Evolutionary conservation across 2,888 invertebrate species (phyloP).

Genomic region (Heliconius ismenius): DNA sequence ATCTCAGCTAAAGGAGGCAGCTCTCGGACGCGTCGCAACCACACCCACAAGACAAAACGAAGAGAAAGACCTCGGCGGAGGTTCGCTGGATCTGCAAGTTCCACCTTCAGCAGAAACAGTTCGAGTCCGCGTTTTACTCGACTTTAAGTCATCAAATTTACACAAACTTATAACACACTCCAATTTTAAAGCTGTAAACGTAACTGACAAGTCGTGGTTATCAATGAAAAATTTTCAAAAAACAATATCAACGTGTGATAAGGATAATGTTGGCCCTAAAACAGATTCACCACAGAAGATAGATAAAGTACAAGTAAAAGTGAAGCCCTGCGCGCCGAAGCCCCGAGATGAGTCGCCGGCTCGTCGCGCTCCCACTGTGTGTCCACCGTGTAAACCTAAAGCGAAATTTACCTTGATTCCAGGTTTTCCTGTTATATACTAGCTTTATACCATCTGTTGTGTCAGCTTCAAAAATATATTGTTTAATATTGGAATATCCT

Average conservation of each 20-base stretch:
- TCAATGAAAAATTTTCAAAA: background rate
- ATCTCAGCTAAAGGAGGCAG: constrained; percentile 48
- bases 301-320: background rate
- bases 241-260: background rate
- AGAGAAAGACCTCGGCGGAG: constrained; percentile 34
- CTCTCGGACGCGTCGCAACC: constrained; percentile 51
- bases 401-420: constrained; percentile 6
- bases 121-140: constrained; percentile 43
- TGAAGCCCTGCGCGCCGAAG: background rate
- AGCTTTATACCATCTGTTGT: background rate
- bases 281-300: background rate
- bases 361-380: background rate
- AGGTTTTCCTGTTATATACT: background rate
- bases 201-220: background rate
- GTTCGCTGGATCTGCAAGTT: constrained; percentile 48
- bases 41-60: constrained; percentile 19
- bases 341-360: background rate
- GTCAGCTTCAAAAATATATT: background rate
- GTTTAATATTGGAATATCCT: background rate
- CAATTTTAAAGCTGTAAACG: background rate
- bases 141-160: constrained; percentile 7
- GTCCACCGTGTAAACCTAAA: constrained; percentile 6
- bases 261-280: background rate
- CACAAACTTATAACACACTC: background rate
- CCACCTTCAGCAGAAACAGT: constrained; percentile 47